These are phyloP conservation scores for Conops quadrifasciatus DNA, from an alignment of 2,888 invertebrate species.

Conservation along the genomic window DNA sequence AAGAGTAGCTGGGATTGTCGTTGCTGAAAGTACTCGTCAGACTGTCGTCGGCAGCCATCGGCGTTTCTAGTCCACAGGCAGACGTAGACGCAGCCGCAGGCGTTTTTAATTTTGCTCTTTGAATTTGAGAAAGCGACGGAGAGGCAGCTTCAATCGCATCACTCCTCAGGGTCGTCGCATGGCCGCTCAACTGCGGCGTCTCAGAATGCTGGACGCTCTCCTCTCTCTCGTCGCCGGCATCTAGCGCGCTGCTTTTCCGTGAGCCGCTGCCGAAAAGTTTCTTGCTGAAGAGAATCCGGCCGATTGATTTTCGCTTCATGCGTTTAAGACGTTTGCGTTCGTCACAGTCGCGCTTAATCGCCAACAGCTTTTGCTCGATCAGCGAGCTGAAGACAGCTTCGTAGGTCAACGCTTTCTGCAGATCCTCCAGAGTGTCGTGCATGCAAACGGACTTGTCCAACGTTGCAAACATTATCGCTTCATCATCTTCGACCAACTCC, in stretches of 20 bases:
- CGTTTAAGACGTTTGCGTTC: conserved; percentile 61
- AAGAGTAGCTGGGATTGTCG: conserved; percentile 56
- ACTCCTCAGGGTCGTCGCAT: too few relatives aligned
- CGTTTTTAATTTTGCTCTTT: conserved; percentile 17
- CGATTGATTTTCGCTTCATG: conserved; percentile 61
- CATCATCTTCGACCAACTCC: conserved; percentile 24
- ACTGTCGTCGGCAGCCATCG: conserved; percentile 54
- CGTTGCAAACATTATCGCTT: conserved; percentile 49
- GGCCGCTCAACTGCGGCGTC: not conserved
- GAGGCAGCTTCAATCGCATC: conserved; percentile 50
- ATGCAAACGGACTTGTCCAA: conserved; percentile 65
- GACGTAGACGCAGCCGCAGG: conserved; percentile 14
- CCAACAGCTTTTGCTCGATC: conserved; percentile 64
- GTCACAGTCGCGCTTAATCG: conserved; percentile 65
- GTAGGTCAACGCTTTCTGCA: conserved; percentile 63
- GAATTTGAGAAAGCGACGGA: conserved; percentile 39
- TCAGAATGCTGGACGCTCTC: not conserved
- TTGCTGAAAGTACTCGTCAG: conserved; percentile 62
- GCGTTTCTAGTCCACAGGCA: conserved; percentile 22
- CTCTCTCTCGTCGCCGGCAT: conserved; percentile 34
- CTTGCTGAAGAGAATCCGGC: conserved; percentile 59
- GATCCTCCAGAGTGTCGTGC: conserved; percentile 61
- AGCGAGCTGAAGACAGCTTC: conserved; percentile 64
- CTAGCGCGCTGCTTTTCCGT: conserved; percentile 34
- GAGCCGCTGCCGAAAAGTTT: conserved; percentile 57